phyloP scores from a whole-genome alignment of 2,888 invertebrate species.

The Neoitamus cyanurus region DNA sequence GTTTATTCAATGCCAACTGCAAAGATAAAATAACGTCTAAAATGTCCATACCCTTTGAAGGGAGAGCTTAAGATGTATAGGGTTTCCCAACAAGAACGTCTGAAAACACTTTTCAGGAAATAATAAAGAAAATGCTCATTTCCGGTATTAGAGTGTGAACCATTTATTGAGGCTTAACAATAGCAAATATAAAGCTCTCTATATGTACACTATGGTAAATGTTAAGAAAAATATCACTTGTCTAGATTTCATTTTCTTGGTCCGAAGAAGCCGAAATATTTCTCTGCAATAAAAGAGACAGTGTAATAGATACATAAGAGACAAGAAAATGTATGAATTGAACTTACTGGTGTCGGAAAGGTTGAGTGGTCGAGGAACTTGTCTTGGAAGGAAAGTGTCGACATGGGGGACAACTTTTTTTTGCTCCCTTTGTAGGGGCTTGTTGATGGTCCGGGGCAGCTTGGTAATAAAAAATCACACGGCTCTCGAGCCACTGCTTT shows the following conservation, averaged over 20 bases:
- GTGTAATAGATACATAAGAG: neutral
- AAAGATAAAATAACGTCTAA: too few relatives aligned
- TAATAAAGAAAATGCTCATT: neutral
- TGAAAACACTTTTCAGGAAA: too few relatives aligned
- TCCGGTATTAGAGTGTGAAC: neutral
- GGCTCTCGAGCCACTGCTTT: constrained; percentile 50
- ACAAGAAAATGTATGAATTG: neutral
- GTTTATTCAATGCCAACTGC: too few relatives aligned
- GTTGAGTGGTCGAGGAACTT: constrained; percentile 34
- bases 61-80: too few relatives aligned
- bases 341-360: constrained; percentile 50
- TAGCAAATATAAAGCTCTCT: neutral
- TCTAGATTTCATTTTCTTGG: constrained; percentile 52
- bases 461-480: constrained; percentile 53
- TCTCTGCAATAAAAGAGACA: constrained; percentile 47
- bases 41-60: too few relatives aligned
- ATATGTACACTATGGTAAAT: neutral
- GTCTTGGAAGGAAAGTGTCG: constrained; percentile 50
- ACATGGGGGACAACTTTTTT: constrained; percentile 53
- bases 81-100: too few relatives aligned
- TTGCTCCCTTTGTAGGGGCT: constrained; percentile 52
- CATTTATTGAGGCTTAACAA: constrained; percentile 1
- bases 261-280: constrained; percentile 53
- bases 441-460: constrained; percentile 53
- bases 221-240: neutral